These are phyloP conservation scores for Epizoanthus fatuus DNA, from an alignment of 92 coral and sea anemone species.

Conservation along the genomic window DNA sequence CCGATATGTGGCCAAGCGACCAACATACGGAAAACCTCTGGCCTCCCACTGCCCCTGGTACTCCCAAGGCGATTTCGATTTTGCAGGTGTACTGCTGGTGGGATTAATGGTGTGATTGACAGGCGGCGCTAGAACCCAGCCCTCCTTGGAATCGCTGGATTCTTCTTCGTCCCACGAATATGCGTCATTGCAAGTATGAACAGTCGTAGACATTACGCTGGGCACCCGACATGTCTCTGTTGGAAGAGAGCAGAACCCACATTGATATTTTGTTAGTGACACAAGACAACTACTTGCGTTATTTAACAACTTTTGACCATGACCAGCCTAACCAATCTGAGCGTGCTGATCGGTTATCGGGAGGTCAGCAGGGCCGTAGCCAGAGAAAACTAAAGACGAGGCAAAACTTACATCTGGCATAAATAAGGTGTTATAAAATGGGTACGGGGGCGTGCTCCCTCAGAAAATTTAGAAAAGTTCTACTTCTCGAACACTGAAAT, in stretches of 20 bases:
- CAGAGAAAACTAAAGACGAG: too few relatives aligned
- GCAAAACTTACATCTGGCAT: too few relatives aligned
- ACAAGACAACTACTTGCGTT: too few relatives aligned
- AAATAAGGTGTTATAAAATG: too few relatives aligned
- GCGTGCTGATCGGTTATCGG: too few relatives aligned
- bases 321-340: too few relatives aligned
- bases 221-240: constrained; percentile 87
- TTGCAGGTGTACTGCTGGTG: background rate
- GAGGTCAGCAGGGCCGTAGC: too few relatives aligned
- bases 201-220: constrained; percentile 44
- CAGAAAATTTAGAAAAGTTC: too few relatives aligned
- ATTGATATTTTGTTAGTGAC: too few relatives aligned
- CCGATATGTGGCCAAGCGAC: constrained; percentile 86
- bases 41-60: constrained; percentile 74
- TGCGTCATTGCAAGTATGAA: constrained; percentile 79
- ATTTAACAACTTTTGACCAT: too few relatives aligned
- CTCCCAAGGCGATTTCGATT: constrained; percentile 27
- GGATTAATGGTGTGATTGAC: constrained; percentile 35
- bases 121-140: constrained; percentile 62
- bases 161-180: constrained; percentile 95
- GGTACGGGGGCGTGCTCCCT: too few relatives aligned
- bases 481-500: too few relatives aligned
- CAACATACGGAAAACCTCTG: constrained; percentile 89
- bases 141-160: constrained; percentile 48
- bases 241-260: background rate